Conservation (phyloP, 2,797 vertebrate species). For the Prunella strophiata region DNA sequence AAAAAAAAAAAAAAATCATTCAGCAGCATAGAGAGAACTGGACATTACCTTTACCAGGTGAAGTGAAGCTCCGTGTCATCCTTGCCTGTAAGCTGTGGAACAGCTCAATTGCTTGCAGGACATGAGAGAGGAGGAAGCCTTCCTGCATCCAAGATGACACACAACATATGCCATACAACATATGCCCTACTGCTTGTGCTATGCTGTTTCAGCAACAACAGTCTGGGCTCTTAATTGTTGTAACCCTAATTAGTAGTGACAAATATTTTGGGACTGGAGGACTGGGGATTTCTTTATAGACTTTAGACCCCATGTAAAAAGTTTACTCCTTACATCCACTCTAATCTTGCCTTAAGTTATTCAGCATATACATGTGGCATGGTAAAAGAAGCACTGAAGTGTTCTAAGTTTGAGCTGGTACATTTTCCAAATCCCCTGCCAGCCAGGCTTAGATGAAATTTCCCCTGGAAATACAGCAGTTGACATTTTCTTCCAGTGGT, state of each 20-base stretch:
- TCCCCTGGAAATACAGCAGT: conserved; percentile 10
- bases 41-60: not conserved
- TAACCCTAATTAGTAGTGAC: conserved; percentile 22
- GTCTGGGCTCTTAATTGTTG: conserved; percentile 2
- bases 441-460: not conserved
- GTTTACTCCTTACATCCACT: not conserved
- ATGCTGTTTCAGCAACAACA: not conserved
- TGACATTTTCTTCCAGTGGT: not conserved
- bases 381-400: not conserved
- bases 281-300: not conserved
- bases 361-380: not conserved
- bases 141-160: not conserved
- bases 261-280: conserved; percentile 11
- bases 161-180: not conserved
- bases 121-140: not conserved
- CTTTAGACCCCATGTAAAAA: not conserved
- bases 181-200: not conserved
- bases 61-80: not conserved
- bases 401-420: not conserved
- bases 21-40: not conserved
- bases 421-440: not conserved
- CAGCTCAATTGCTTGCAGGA: not conserved
- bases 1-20: not conserved
- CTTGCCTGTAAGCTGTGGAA: not conserved
- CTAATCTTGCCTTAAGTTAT: not conserved